Evolutionary conservation across 2,797 vertebrate species (phyloP), one percentile per base, ranked within the genome.

Genomic region (Glyptemys insculpta): DNA sequence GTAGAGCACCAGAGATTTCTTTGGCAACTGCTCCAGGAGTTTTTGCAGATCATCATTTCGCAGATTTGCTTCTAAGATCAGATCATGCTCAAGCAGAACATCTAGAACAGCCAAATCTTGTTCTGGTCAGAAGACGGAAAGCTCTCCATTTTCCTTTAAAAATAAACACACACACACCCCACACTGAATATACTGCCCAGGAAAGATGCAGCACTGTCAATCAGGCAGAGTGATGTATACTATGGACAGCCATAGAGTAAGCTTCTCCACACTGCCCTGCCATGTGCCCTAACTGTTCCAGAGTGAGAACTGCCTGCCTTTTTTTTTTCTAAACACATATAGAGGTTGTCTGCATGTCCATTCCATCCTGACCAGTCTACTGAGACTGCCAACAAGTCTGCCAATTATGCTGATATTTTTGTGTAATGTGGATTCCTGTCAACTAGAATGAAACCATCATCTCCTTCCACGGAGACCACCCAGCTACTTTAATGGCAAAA

Each of bases 41-140:
- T 68, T 31, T 53, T 54, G 72, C 41, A 76, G 8, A 81, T 25
- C 44, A n/a, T 27, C 47, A 2, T 4, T 4, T 0, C 76, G 2
- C 4, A 53, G 3, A 37, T 0, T 8, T 0, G 18, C 0, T 1
- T 23, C 27, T 49, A 5, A 7, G 14, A 10, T 23, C 68, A 23
- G 21, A 23, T 44, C 41, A 47, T 27, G 14, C 25, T 74, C 23
- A 74, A 47, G 12, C 14, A n/a, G 1, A 68, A 5, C 0, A 0
- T 6, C 12, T 65, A 49, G 10, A 79, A 49, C 0, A 27, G 49
- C n/a, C 87, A 27, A 18, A 65, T 18, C 10, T 41, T 37, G 29
- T 25, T 25, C 31, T 34, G 8, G 2, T 15, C 34, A 41, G 53
- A 57, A 44, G 37, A 18, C 12, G 9, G 52, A 37, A 59, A 68